Base-by-base conservation (phyloP, 2,797 vertebrate genomes). In the Tapera naevia region DNA sequence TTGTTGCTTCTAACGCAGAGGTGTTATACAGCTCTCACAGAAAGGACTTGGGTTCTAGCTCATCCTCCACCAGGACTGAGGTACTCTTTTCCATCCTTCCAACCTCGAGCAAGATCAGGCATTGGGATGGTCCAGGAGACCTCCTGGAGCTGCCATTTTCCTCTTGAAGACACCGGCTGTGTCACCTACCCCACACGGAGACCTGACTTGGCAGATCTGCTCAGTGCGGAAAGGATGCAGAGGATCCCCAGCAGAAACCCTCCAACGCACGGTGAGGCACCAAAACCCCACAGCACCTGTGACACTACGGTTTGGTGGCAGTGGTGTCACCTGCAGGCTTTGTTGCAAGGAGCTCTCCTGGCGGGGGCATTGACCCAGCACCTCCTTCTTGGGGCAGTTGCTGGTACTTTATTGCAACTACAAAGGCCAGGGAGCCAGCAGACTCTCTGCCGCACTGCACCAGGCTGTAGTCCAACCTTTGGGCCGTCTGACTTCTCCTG, bases 351-450 rank as follows among this genome's bases (percentile, higher is more conserved):
- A 71, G 27, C 25, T 19, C 37, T 61, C 25, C 17, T 5, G 37
- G 46, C 37, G 32, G n/a, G 53, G 24, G 17, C 13, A 4, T 28
- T 7, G 13, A 19, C 30, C 56, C 19, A 13, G 45, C 46, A 51
- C 21, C 56, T 30, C 7, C 33, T 54, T 37, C 50, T 15, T 3
- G 18, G 41, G 69, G 41, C 23, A 18, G 18, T 21, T 10, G 5
- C 24, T 6, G 4, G n/a, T 24, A 23, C 37, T 35, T 35, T 7
- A 0, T 14, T 23, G 11, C 66, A 16, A 4, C 32, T 10, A 2
- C 12, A 27, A 17, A 35, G 35, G 65, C 22, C 37, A 27, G 27
- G n/a, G 57, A 62, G 27, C 57, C 17, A 35, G 57, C 21, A 3
- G 57, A 24, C 48, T 23, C 79, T 51, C 79, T 30, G 65, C 35